These are phyloP conservation scores for Panopea generosa DNA, from an alignment of 2,888 invertebrate species.

Conservation along the genomic window DNA sequence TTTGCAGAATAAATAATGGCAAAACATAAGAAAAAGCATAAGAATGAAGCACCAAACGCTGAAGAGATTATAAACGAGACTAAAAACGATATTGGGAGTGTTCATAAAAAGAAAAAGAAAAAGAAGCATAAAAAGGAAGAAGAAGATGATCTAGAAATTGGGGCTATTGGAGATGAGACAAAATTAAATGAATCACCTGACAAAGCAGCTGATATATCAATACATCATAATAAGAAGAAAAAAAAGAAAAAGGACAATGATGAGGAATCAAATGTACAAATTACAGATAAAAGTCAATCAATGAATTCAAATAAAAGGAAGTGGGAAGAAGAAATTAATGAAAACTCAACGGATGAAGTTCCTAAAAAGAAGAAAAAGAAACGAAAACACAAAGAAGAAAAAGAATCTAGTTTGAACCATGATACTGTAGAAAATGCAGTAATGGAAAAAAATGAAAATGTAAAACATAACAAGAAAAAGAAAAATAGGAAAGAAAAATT, in stretches of 20 bases:
- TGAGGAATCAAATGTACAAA: background rate
- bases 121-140: background rate
- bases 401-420: background rate
- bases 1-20: background rate
- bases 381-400: slow-evolving; percentile 14
- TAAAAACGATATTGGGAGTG: background rate
- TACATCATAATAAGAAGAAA: background rate
- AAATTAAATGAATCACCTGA: background rate
- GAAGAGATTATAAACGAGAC: background rate
- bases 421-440: slow-evolving; percentile 4
- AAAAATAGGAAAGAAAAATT: slow-evolving; percentile 24
- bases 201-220: background rate
- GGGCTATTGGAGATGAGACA: background rate
- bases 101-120: slow-evolving; percentile 7
- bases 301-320: background rate
- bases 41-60: background rate
- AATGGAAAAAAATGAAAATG: slow-evolving; percentile 21
- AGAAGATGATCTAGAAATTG: background rate
- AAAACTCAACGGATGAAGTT: background rate
- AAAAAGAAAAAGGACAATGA: background rate
- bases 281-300: background rate
- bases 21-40: background rate
- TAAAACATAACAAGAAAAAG: slow-evolving; percentile 32
- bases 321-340: background rate
- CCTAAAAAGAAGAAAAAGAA: slow-evolving; percentile 42